Evolutionary conservation across 2,113 vertebrate species (phyloP).

Genomic region (Chaetodon trifascialis): DNA sequence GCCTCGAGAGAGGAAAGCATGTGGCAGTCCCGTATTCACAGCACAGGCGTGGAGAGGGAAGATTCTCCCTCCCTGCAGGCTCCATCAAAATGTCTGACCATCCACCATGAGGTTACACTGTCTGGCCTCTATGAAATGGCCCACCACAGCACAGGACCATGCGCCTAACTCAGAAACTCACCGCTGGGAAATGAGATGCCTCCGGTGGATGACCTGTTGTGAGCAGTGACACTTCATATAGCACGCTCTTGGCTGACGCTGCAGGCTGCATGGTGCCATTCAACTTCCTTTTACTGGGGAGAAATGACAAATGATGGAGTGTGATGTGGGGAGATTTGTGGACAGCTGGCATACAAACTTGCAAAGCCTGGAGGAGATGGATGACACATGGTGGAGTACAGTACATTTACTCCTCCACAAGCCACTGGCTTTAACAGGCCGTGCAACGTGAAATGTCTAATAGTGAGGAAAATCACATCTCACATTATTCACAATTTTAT

Average conservation of each 20-base stretch:
- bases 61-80: slow-evolving; percentile 35
- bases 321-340: slow-evolving; percentile 58
- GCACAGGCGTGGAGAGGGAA: neutral
- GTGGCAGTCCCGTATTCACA: slow-evolving; percentile 16
- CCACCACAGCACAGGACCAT: slow-evolving; percentile 12
- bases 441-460: slow-evolving; percentile 67
- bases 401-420: slow-evolving; percentile 71
- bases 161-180: neutral
- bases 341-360: slow-evolving; percentile 69
- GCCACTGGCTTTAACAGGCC: slow-evolving; percentile 71
- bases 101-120: slow-evolving; percentile 34
- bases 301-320: slow-evolving; percentile 64
- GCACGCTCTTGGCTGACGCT: slow-evolving; percentile 33
- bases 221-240: slow-evolving; percentile 25
- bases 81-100: slow-evolving; percentile 31
- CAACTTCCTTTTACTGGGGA: slow-evolving; percentile 44
- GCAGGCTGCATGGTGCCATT: slow-evolving; percentile 44
- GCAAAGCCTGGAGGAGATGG: slow-evolving; percentile 59
- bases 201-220: slow-evolving; percentile 58
- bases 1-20: slow-evolving; percentile 21
- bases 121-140: slow-evolving; percentile 45
- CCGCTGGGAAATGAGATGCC: slow-evolving; percentile 45
- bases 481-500: slow-evolving; percentile 76
- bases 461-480: slow-evolving; percentile 73
- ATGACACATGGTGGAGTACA: slow-evolving; percentile 73